Evolutionary conservation across 37 sponge, comb jelly and placozoan genomes (phyloP).

Genomic region (Halisarca cf. caerulea): DNA sequence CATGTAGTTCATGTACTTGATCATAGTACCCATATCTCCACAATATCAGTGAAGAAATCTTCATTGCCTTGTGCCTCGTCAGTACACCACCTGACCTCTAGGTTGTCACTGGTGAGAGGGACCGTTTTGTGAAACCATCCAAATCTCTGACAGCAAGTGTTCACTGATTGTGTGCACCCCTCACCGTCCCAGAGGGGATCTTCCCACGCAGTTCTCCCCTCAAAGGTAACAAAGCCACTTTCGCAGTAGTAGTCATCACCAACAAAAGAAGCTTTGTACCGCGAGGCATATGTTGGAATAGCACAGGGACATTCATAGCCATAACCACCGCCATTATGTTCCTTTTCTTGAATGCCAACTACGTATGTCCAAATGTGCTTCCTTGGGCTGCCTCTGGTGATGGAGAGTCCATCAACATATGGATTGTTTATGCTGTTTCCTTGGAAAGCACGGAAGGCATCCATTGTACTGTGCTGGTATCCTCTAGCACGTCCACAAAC

Average conservation of each 20-base stretch:
- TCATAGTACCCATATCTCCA: constrained; percentile 20
- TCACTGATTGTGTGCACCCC: not conserved
- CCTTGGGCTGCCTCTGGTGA: constrained; percentile 21
- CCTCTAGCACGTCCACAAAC: constrained; percentile 19
- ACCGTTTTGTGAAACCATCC: constrained; percentile 22
- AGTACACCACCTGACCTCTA: constrained; percentile 27
- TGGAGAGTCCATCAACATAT: constrained; percentile 36
- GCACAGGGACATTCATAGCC: not conserved
- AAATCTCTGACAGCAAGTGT: constrained; percentile 9
- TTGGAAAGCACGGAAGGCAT: not conserved
- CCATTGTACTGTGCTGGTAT: not conserved
- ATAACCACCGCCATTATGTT: too few species aligned
- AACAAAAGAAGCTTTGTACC: not conserved
- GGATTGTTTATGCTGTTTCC: constrained; percentile 7
- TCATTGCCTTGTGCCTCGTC: not conserved
- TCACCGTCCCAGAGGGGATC: constrained; percentile 39
- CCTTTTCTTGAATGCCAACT: not conserved
- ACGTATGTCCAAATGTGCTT: constrained; percentile 32
- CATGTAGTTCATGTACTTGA: not conserved
- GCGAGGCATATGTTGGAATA: too few species aligned
- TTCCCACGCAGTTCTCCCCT: not conserved
- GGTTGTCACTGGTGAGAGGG: constrained; percentile 2
- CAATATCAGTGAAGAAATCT: constrained; percentile 1
- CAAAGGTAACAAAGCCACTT: not conserved
- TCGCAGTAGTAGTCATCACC: constrained; percentile 30